Evolutionary conservation across 2,113 vertebrate species (phyloP).

Genomic region (Kryptolebias marmoratus): DNA sequence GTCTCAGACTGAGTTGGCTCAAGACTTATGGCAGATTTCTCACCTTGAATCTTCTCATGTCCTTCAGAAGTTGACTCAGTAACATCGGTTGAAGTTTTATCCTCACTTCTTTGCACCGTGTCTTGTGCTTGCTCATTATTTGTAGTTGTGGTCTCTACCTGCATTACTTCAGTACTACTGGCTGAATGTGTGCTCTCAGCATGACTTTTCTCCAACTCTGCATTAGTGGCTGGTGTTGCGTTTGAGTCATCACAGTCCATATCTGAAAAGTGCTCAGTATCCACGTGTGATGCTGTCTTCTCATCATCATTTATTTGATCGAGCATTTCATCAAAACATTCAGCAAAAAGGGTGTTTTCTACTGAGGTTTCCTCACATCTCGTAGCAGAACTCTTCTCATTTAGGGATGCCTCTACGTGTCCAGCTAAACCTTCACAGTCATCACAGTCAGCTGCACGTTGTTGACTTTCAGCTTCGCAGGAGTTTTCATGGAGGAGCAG

Average conservation of each 20-base stretch:
- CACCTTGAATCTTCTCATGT: neutral
- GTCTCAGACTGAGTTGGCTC: neutral
- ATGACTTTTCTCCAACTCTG: neutral
- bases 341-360: neutral
- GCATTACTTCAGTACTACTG: neutral
- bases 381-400: neutral
- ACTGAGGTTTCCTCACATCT: neutral
- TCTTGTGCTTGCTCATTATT: neutral
- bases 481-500: neutral
- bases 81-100: neutral
- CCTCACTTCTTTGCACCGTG: neutral
- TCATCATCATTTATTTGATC: neutral
- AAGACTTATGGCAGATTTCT: neutral
- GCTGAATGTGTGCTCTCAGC: neutral
- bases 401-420: neutral
- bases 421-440: neutral
- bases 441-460: neutral
- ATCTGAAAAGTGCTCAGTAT: neutral
- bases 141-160: neutral
- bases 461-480: conserved; percentile 4
- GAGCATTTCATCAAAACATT: neutral
- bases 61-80: neutral
- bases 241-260: neutral
- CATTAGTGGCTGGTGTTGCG: neutral
- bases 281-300: neutral